A percentile compares a stretch with the other conserved stretches of the same genome.
phyloP scores from a whole-genome alignment of 2,797 vertebrate species.

The Smutsia gigantea region DNA sequence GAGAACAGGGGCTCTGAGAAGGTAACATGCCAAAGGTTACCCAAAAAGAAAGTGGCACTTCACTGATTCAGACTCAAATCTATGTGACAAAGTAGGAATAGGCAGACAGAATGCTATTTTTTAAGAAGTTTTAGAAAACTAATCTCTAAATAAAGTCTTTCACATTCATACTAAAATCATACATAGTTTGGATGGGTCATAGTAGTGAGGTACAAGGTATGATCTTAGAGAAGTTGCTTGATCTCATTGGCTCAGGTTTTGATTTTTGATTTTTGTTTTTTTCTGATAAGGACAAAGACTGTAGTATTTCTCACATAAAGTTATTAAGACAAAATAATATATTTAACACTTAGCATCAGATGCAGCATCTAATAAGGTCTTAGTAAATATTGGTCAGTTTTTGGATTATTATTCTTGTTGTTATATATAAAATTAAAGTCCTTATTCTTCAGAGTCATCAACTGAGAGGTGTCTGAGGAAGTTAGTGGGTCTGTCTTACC shows the following conservation, averaged over 20 bases:
- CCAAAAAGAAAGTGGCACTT: neutral
- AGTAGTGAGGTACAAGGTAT: neutral
- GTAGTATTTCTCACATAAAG: neutral
- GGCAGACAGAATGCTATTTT: neutral
- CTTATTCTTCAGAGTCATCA: neutral
- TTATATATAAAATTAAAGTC: neutral
- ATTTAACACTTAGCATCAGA: neutral
- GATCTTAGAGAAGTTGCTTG: neutral
- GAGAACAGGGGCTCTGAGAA: neutral
- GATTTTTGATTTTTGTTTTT: neutral
- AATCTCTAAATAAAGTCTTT: neutral
- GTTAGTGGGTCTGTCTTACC: neutral
- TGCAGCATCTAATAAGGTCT: neutral
- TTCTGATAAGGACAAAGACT: neutral
- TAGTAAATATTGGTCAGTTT: conserved; percentile 7
- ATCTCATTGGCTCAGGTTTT: neutral
- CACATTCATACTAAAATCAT: neutral
- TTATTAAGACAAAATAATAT: neutral
- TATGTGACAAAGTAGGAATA: neutral
- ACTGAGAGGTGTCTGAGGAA: neutral
- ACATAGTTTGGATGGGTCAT: neutral
- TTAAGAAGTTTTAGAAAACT: neutral
- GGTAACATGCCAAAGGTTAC: neutral
- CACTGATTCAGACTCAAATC: neutral
- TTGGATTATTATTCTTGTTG: neutral